Conservation (phyloP, 2,797 vertebrate genomes). For the Orestias chungarensis region DNA sequence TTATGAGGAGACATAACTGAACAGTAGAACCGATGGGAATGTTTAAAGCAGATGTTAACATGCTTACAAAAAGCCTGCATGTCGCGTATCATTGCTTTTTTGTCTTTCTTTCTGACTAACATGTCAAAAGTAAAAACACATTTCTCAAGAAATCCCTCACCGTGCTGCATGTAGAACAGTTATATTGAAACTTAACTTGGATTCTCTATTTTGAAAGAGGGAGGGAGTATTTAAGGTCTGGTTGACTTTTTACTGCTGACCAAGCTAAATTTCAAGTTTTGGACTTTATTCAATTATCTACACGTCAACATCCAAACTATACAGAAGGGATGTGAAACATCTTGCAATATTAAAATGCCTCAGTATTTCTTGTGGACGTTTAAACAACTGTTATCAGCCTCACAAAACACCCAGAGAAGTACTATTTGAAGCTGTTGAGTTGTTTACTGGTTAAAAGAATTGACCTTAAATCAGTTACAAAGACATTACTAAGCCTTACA, state of each 20-base stretch:
- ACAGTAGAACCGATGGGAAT: too few species aligned
- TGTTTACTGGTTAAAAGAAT: too few species aligned
- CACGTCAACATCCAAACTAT: not conserved
- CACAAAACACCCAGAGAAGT: too few species aligned
- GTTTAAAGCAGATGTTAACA: too few species aligned
- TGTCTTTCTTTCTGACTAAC: not conserved
- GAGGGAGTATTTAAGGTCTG: too few species aligned
- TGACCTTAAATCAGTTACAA: too few species aligned
- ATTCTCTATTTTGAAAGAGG: not conserved
- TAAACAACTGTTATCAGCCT: not conserved
- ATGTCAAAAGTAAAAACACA: not conserved
- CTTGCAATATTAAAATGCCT: not conserved
- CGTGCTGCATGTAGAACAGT: not conserved
- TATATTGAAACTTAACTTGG: not conserved
- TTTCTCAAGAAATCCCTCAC: too few species aligned
- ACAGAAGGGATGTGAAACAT: not conserved
- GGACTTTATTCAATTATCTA: not conserved
- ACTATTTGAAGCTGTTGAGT: too few species aligned
- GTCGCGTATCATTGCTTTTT: not conserved
- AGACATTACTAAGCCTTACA: too few species aligned
- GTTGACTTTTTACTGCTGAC: too few species aligned
- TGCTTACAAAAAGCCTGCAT: not conserved
- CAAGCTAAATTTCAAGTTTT: too few species aligned
- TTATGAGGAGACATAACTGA: too few species aligned
- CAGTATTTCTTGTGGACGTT: not conserved